A percentile compares a stretch with the other conserved stretches of the same genome.
Conservation (phyloP, 2,113 vertebrate species). For the Uria aalge region DNA sequence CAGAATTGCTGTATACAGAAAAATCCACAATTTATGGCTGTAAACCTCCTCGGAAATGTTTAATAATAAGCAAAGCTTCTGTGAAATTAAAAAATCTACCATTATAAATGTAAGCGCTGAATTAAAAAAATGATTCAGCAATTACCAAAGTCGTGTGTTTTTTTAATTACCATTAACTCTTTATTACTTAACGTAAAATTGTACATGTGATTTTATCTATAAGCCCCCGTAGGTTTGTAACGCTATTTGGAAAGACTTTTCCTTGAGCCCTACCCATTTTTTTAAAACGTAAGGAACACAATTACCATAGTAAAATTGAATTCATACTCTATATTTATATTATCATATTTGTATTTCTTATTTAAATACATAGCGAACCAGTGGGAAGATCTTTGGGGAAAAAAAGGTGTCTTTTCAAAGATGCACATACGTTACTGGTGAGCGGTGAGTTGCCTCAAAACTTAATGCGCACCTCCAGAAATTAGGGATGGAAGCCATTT, state of each 20-base stretch:
- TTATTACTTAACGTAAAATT: conserved; percentile 44
- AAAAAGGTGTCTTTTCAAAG: not conserved
- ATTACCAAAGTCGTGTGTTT: conserved; percentile 26
- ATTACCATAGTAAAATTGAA: not conserved
- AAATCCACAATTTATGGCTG: conserved; percentile 52
- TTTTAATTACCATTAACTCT: conserved; percentile 68
- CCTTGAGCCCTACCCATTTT: not conserved
- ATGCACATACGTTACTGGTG: conserved; percentile 10
- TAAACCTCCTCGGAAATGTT: conserved; percentile 64
- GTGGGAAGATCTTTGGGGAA: not conserved
- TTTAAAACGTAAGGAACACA: not conserved
- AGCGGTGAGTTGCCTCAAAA: conserved; percentile 16
- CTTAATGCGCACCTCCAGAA: not conserved
- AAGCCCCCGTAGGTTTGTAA: conserved; percentile 36
- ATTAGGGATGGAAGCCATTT: conserved; percentile 2
- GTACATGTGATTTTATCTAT: conserved; percentile 48
- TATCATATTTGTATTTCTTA: not conserved
- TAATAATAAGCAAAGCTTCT: conserved; percentile 61
- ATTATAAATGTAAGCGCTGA: conserved; percentile 34
- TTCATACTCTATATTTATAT: not conserved
- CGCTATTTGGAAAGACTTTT: not conserved
- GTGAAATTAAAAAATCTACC: conserved; percentile 47
- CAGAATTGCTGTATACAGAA: conserved; percentile 43
- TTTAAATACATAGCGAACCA: conserved; percentile 47
- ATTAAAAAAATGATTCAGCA: conserved; percentile 60